Conservation (phyloP, 2,888 invertebrate species). For the Coelinius sp. region DNA sequence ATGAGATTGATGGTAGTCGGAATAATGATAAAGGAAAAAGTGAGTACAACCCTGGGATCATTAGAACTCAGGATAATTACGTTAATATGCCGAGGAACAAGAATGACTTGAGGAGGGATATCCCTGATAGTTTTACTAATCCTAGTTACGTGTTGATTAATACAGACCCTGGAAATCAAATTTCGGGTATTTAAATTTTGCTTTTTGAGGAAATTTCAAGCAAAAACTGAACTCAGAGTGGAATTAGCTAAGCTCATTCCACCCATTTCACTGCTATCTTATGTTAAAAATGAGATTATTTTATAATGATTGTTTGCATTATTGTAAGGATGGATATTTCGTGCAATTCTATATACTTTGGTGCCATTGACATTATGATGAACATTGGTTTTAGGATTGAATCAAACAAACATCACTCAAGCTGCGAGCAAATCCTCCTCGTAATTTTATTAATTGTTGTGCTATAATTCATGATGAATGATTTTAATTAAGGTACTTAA, state of each 20-base stretch:
- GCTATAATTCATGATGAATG: background rate
- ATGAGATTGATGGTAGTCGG: constrained; percentile 10
- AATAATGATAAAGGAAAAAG: constrained; percentile 39
- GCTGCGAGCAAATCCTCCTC: background rate
- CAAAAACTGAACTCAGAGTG: too few species aligned
- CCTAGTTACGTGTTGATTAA: constrained; percentile 67
- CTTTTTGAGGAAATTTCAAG: background rate
- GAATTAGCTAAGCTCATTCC: too few species aligned
- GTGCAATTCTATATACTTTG: background rate
- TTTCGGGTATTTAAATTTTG: background rate
- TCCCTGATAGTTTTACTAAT: constrained; percentile 65
- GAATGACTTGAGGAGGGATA: constrained; percentile 61
- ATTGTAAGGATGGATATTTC: background rate
- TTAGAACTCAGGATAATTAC: constrained; percentile 71
- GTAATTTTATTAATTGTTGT: background rate
- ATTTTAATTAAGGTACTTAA: too few species aligned
- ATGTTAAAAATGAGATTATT: background rate
- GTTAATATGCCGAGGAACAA: constrained; percentile 74
- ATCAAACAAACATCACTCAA: background rate
- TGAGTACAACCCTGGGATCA: constrained; percentile 59
- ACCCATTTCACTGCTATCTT: too few species aligned
- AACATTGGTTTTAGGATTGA: background rate
- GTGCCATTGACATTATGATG: background rate
- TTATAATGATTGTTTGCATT: background rate
- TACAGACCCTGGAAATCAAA: background rate